Evolutionary conservation across 2,797 vertebrate species (phyloP), one percentile per base, ranked within the genome.

Genomic region (Xenentodon cancila): DNA sequence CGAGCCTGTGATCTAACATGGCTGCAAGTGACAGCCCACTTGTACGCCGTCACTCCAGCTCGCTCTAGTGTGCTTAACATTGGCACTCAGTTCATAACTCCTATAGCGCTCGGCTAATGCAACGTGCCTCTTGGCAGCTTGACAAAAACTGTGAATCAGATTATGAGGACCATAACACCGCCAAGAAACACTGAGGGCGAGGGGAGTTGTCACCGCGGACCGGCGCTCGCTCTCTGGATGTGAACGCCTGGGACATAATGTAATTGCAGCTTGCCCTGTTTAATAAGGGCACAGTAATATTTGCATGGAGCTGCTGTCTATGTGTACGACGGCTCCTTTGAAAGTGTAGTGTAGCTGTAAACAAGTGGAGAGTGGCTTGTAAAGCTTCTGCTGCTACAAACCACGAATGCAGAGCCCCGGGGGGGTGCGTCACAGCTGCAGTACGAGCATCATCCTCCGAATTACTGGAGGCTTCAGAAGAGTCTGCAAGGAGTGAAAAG

Each of bases 81-180:
- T 67, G 84, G 80, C 78, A 79, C 85, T 84, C 80, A 77, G 81
- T 92, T 90, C 88, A 90, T 92, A 89, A 82, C 74, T 73, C 77
- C 80, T 64, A 56, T 70, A 74, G 76, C 49, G 74, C 77, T 88
- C 61, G 73, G 84, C 79, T 84, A 83, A 84, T 84, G 79, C 79
- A 74, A 70, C 80, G 56, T 53, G 72, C 80, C 77, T 89, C 81
- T 83, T 93, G 92, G 90, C 91, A 85, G 85, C 75, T 12, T 85
- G 89, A 91, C 88, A 90, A 77, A 81, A 88, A 73, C 83, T 65
- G 87, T 87, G 86, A 90, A 90, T 90, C 87, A 90, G 90, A 92
- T 92, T 91, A 91, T 77, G 84, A 86, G 80, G 73, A 73, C 84
- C 74, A 61, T 72, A 72, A 75, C 60, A 59, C 68, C 22, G 87